Evolutionary conservation across 2,888 invertebrate species (phyloP), one percentile per base, ranked within the genome.

Genomic region (Morpho helenor): DNA sequence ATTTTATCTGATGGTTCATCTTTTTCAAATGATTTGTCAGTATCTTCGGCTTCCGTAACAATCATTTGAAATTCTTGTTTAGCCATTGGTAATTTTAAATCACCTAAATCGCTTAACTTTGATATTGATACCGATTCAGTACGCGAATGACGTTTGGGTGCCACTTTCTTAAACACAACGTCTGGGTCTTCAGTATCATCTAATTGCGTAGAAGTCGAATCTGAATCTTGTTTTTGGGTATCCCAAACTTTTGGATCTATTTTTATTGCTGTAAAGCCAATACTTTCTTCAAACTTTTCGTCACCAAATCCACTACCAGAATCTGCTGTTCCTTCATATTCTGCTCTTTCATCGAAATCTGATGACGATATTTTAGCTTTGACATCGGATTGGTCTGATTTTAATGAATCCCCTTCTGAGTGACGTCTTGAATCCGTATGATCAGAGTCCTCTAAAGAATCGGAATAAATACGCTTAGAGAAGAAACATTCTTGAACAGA

Each of bases 401-500:
- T 91, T 7, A 91, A 72, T 2, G 91, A 91, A 59, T 91, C 91
- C 0, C 91, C 91, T 76, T 91, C 91, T 7, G 91, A 91, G 65
- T 89, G 90, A 42, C 91, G 76, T 59, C 91, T 79, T 0, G 91
- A 91, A 62, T 91, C 91, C 1, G 89, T 82, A 47, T 91, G 87
- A 66, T 91, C 91, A 1, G 91, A 91, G 65, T 91, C 91, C 74
- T 91, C 91, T 59, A 91, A 71, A 0, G 91, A 91, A 66, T 91
- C 91, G 2, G 91, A 91, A 60, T 91, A 91, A 49, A 91, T 91
- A 22, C 91, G 79, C 69, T 91, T 91, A 0, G 91, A 91, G 65
- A 91, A 91, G 74, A 91, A 91, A 58, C 91, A 91, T 75, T 91
- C 91, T 71, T 91, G 91, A 7, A 91, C 91, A 6, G 91, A 91